Conservation (phyloP, 92 coral and sea anemone species). For the Epizoanthus scotinus region DNA sequence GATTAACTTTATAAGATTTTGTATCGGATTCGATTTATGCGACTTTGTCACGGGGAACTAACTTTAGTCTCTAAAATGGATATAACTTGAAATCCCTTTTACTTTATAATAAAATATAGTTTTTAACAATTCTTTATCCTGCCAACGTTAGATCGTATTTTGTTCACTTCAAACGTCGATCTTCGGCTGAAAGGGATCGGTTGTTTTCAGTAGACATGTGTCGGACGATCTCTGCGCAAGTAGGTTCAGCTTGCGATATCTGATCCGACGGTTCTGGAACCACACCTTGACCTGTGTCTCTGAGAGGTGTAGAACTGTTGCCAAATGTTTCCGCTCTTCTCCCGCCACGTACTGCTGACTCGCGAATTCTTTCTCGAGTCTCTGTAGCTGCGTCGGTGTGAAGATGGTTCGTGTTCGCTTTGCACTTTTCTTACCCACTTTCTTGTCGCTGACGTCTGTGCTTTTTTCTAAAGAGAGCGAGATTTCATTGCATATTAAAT, state of each 20-base stretch:
- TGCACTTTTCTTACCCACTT: constrained; percentile 11
- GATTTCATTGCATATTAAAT: background rate
- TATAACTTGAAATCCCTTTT: too few species aligned
- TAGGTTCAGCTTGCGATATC: constrained; percentile 63
- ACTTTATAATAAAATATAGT: too few species aligned
- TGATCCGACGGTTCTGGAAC: constrained; percentile 86
- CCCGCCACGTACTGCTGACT: constrained; percentile 86
- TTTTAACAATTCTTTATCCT: too few species aligned
- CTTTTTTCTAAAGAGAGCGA: background rate
- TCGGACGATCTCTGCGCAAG: constrained; percentile 8
- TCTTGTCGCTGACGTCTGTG: constrained; percentile 11
- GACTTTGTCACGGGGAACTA: too few species aligned
- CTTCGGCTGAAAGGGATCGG: constrained; percentile 4
- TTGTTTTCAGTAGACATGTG: background rate
- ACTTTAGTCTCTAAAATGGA: too few species aligned
- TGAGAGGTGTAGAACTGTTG: constrained; percentile 58
- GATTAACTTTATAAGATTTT: too few species aligned
- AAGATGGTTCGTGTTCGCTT: constrained; percentile 79
- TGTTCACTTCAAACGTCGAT: background rate
- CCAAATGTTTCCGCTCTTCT: constrained; percentile 70
- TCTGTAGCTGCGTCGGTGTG: constrained; percentile 75
- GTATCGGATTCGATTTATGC: too few species aligned
- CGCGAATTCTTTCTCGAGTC: constrained; percentile 73
- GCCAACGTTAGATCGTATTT: too few species aligned
- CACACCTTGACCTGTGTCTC: constrained; percentile 91